These are phyloP conservation scores for Lepidurus arcticus DNA, from an alignment of 1,140 invertebrate species.

Conservation along the genomic window DNA sequence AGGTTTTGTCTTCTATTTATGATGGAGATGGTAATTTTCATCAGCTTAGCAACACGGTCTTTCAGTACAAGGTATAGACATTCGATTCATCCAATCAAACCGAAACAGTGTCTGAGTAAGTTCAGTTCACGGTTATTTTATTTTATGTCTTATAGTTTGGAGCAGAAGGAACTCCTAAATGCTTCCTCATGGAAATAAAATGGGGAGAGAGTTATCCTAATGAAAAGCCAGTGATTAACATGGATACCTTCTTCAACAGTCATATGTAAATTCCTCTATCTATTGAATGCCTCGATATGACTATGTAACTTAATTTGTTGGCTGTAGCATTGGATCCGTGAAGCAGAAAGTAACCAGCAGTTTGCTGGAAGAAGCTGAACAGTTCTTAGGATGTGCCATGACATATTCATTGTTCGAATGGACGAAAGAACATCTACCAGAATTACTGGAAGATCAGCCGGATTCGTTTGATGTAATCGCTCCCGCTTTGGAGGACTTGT, in stretches of 20 bases:
- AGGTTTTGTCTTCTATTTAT: constrained; percentile 88
- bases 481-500: background rate
- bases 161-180: constrained; percentile 68
- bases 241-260: constrained; percentile 91
- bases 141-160: constrained; percentile 62
- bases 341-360: constrained; percentile 63
- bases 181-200: constrained; percentile 78
- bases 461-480: constrained; percentile 43
- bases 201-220: constrained; percentile 82
- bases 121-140: constrained; percentile 29
- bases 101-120: background rate
- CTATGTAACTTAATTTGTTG: background rate
- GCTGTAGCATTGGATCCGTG: constrained; percentile 50
- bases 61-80: constrained; percentile 83
- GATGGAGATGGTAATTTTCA: constrained; percentile 85
- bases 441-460: constrained; percentile 64
- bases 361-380: constrained; percentile 64
- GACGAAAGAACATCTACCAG: constrained; percentile 71
- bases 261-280: constrained; percentile 67
- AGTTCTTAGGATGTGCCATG: constrained; percentile 82
- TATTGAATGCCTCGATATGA: background rate
- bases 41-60: constrained; percentile 65
- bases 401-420: constrained; percentile 91
- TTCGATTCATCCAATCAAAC: background rate
- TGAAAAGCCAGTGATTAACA: constrained; percentile 69